These are phyloP conservation scores for Phragmatobia fuliginosa DNA, from an alignment of 2,888 invertebrate genomes.

Conservation along the genomic window DNA sequence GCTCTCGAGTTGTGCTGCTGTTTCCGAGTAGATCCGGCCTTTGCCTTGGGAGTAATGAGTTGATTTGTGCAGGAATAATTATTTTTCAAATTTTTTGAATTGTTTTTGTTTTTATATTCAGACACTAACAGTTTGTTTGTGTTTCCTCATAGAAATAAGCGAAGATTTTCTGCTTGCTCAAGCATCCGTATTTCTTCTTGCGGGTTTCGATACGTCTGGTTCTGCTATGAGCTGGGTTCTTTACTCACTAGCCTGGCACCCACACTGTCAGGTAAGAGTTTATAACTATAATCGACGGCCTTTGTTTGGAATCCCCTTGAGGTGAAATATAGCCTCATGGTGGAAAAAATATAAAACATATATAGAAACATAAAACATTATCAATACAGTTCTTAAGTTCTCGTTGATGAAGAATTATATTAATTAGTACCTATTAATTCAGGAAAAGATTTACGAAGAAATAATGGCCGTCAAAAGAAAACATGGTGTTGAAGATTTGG, in stretches of 20 bases:
- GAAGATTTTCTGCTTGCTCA: constrained; percentile 64
- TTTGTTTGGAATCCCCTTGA: too few relatives aligned
- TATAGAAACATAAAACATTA: too few relatives aligned
- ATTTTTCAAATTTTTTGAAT: too few relatives aligned
- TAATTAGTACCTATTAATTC: not conserved
- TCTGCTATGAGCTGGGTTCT: constrained; percentile 43
- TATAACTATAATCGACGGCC: too few relatives aligned
- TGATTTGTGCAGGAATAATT: not conserved
- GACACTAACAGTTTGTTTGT: not conserved
- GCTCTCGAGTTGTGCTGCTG: not conserved
- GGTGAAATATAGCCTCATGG: too few relatives aligned
- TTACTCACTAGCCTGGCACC: constrained; percentile 57
- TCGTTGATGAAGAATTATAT: not conserved
- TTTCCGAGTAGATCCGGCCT: not conserved
- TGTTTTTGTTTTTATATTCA: too few relatives aligned
- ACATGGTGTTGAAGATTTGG: not conserved
- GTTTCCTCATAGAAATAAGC: constrained; percentile 46
- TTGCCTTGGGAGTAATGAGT: not conserved
- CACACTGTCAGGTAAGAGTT: not conserved
- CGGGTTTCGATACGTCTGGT: constrained; percentile 64
- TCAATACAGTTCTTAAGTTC: too few relatives aligned
- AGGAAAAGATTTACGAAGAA: constrained; percentile 1
- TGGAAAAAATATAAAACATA: too few relatives aligned
- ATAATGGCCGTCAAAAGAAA: not conserved
- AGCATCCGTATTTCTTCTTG: constrained; percentile 62